A percentile compares a stretch with the other conserved stretches of the same genome.
Conservation (phyloP, 1,140 invertebrate genomes). For the Brachionus paranguensis region DNA sequence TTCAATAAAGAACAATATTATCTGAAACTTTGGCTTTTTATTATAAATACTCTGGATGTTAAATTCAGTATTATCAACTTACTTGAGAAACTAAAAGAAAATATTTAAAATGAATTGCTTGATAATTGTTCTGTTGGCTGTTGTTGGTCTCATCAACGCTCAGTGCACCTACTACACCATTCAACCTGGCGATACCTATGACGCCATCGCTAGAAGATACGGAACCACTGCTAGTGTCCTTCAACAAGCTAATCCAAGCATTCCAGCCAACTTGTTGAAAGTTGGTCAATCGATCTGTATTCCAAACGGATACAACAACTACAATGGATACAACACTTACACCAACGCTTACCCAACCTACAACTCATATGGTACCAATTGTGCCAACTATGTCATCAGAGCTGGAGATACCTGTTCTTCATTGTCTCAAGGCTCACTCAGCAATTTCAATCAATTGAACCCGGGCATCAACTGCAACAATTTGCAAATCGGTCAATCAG, state of each 20-base stretch:
- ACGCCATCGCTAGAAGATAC: not conserved
- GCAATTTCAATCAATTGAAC: not conserved
- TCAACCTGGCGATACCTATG: not conserved
- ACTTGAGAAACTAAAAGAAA: not conserved
- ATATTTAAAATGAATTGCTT: not conserved
- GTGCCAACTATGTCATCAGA: not conserved
- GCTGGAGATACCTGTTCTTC: not conserved
- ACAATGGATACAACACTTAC: not conserved
- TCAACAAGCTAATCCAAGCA: not conserved
- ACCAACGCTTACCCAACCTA: not conserved
- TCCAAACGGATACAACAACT: not conserved
- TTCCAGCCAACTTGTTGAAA: not conserved
- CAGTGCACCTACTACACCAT: slow-evolving; percentile 9
- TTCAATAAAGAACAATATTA: not conserved
- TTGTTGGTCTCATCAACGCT: not conserved
- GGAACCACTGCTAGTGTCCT: not conserved
- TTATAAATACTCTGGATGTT: not conserved
- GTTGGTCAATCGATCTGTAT: not conserved
- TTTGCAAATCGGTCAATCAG: not conserved
- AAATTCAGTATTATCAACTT: not conserved
- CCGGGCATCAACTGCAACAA: slow-evolving; percentile 7
- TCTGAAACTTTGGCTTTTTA: not conserved
- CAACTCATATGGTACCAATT: not conserved
- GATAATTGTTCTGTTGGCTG: not conserved
- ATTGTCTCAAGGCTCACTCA: not conserved